These are phyloP conservation scores for Drosophila infuscata DNA, from an alignment of 2,888 invertebrate species.

Conservation along the genomic window DNA sequence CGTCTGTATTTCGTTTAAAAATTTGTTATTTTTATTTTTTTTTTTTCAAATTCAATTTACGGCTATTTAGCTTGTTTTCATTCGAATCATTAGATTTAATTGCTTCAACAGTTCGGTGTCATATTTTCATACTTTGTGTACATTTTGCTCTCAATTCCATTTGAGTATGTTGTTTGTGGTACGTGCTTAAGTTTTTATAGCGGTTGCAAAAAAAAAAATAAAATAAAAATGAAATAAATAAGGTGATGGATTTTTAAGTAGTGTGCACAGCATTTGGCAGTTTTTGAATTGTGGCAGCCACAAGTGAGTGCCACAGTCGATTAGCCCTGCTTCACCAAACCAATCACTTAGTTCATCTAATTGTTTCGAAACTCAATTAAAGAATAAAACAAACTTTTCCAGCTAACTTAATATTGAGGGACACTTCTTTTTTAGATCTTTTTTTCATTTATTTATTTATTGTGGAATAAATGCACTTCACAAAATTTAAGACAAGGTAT, in stretches of 20 bases:
- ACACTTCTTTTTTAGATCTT: background rate
- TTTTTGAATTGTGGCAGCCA: slow-evolving; percentile 1
- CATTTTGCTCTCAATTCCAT: slow-evolving; percentile 21
- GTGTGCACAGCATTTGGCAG: slow-evolving; percentile 11
- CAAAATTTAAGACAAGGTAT: background rate
- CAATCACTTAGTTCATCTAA: slow-evolving; percentile 1
- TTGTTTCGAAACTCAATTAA: background rate
- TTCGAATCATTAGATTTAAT: slow-evolving; percentile 34
- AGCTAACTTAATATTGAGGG: background rate
- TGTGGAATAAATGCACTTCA: background rate
- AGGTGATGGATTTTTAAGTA: slow-evolving; percentile 33
- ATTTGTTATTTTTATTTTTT: background rate
- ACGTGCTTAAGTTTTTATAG: slow-evolving; percentile 22
- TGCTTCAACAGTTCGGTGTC: slow-evolving; percentile 33
- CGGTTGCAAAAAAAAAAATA: background rate
- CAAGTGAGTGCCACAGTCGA: background rate
- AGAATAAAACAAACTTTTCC: background rate
- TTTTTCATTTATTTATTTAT: background rate
- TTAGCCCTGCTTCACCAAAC: background rate
- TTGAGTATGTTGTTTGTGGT: slow-evolving; percentile 6
- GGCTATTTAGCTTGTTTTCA: slow-evolving; percentile 36
- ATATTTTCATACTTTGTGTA: slow-evolving; percentile 13
- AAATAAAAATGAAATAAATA: background rate
- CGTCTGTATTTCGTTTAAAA: slow-evolving; percentile 42
- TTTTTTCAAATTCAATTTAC: slow-evolving; percentile 30